A percentile compares a stretch with the other conserved stretches of the same genome.
Evolutionary conservation across 2,888 invertebrate species (phyloP).

Genomic region (Syritta pipiens): DNA sequence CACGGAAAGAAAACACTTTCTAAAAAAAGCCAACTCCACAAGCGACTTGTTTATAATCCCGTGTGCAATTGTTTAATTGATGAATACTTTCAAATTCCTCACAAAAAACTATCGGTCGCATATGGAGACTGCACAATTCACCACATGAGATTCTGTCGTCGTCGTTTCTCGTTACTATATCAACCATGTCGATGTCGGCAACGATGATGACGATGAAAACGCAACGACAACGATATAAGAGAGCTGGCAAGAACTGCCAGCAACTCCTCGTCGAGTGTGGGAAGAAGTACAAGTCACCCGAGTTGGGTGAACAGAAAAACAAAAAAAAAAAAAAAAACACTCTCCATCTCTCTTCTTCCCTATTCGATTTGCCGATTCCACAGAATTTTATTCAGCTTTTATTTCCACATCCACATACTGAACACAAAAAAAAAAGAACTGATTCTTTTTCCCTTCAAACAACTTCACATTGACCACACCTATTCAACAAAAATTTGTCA

Average conservation of each 20-base stretch:
- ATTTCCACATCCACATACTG: no score
- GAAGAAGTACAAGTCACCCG: no score
- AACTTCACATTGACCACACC: conserved; percentile 45
- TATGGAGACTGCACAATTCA: conserved; percentile 24
- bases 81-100: conserved; percentile 7
- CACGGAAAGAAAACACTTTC: conserved; percentile 2
- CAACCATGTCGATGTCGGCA: neutral
- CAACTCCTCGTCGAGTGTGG: no score
- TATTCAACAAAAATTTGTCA: conserved; percentile 4
- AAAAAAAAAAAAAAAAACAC: conserved; percentile 18
- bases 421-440: no score
- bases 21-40: neutral
- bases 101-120: neutral
- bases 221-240: no score
- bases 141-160: conserved; percentile 1
- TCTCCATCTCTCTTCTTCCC: conserved; percentile 1
- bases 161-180: conserved; percentile 10
- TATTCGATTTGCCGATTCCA: conserved; percentile 35
- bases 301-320: neutral
- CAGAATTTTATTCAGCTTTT: conserved; percentile 14
- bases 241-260: no score
- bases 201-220: no score
- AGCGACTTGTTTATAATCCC: conserved; percentile 5
- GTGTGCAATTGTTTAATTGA: conserved; percentile 23
- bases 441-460: conserved; percentile 4